Base-by-base conservation (phyloP, 2,888 invertebrate species). In the Shargacucullia verbasci region DNA sequence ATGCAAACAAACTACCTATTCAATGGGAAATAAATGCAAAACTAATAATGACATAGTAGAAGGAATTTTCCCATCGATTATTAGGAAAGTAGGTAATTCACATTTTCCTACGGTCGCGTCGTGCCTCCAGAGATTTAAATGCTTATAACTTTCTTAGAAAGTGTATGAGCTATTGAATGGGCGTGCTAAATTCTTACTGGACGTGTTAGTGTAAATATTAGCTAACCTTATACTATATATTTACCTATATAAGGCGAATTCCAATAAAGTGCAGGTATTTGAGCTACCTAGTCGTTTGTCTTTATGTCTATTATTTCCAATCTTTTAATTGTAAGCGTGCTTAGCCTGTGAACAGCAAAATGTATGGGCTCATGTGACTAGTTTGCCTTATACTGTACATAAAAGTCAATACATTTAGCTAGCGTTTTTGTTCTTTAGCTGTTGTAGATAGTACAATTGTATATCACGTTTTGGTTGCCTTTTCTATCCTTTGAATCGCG, bases 131-230 rank as follows among this genome's bases (percentile, higher is more conserved):
- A 63, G 53, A 52, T 63, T 44, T 58, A 27, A 52, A 48, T 44
- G 49, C 44, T 38, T 44, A 48, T 10, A 63, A 63, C 64, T 70
- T 50, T 69, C 58, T 44, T 44, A 58, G 44, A 55, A 53, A 63
- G 40, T 70, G 55, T 69, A 63, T 46, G 52, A 67, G 50, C 64
- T 55, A 63, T 70, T 55, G 48, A 52, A 70, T 40, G 50, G 14
- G 55, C 55, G 54, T 55, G 55, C 31, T 41, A 41, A 47, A 52
- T 55, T 29, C 14, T 45, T 29, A 37, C 25, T 12, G 37, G n/a
- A 34, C 4, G 6, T 7, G 7, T 25, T 11, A 37, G 13, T 33
- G 12, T 11, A 20, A 29, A 34, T 33, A 33, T 20, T 8, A 9
- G 15, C 9, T 29, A 38, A 14, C 7, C 12, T 8, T 40, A 9